Conservation (phyloP, 2,888 invertebrate species). For the Nemotelus nigrinus region DNA sequence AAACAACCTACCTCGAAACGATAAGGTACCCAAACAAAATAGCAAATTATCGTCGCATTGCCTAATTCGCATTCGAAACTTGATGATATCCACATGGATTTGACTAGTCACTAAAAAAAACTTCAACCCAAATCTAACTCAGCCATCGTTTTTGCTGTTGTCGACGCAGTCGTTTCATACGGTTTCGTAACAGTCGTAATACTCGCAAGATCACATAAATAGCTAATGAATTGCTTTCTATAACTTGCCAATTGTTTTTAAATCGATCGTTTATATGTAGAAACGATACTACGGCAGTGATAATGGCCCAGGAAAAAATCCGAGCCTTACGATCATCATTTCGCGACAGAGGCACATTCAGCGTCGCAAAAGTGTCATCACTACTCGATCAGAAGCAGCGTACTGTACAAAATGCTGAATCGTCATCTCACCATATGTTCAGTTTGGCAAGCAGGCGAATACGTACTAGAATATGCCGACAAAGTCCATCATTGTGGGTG, state of each 20-base stretch:
- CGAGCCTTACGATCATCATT: conserved; percentile 28
- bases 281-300: conserved; percentile 3
- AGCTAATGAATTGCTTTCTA: conserved; percentile 42
- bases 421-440: not conserved
- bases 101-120: not conserved
- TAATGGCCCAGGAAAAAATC: conserved; percentile 13
- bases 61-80: conserved; percentile 13
- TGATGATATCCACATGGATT: not conserved
- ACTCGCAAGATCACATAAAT: conserved; percentile 9
- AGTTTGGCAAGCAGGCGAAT: no score
- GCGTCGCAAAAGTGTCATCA: not conserved
- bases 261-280: conserved; percentile 41
- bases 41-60: conserved; percentile 10
- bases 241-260: conserved; percentile 33
- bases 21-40: not conserved
- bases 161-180: no score
- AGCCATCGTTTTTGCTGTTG: no score
- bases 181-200: conserved; percentile 8
- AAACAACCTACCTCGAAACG: conserved; percentile 20
- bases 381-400: not conserved
- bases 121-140: no score
- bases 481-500: conserved; percentile 17
- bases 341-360: not conserved
- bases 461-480: not conserved
- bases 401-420: not conserved